Base-by-base conservation (phyloP, 37 sponge, comb jelly and placozoan genomes). In the Axinella damicornis region DNA sequence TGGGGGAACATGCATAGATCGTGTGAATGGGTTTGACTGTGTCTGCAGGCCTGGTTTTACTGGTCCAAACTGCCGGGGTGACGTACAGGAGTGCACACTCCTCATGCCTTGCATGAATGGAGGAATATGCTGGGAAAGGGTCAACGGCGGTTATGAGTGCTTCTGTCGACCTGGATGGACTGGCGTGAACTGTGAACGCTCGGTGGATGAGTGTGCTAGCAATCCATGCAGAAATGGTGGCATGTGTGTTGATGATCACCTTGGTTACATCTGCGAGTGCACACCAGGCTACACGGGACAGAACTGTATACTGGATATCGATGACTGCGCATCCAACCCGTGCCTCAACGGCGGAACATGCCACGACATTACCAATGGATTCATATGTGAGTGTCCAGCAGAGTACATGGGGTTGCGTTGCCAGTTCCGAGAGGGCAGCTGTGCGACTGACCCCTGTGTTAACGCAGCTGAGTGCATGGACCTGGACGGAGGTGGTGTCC, bases 121-220 rank as follows among this genome's bases (percentile, higher is more conserved):
- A 2, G 88, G 88, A 21, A 37, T 53, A 53, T 86, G 85, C 40
- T 53, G 31, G 34, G 69, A 62, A 25, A 58, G 20, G 14, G 53
- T 16, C 0, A 79, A 46, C 16, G 72, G 61, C 2, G 76, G 89
- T 1, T 93, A 84, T 70, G 91, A 88, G 65, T 95, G 96, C 58
- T 83, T 87, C 71, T 95, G 96, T 67, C 34, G 32, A 0, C 85
- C 85, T 54, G 96, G 96, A 13, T 95, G 92, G 92, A 92, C 93
- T 36, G 96, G 96, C 0, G 55, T 70, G 21, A 69, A 84, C 65
- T 95, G 96, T 59, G 34, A 89, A 36, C 31, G 56, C 27, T 70
- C 79, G 6, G 88, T 87, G 4, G 59, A 90, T 46, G 86, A 88
- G 20, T 93, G 94, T 65, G 90, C 30, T 5, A 64, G 66, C 27